phyloP scores from a whole-genome alignment of 2,888 invertebrate genomes.

The Rutpela maculata region DNA sequence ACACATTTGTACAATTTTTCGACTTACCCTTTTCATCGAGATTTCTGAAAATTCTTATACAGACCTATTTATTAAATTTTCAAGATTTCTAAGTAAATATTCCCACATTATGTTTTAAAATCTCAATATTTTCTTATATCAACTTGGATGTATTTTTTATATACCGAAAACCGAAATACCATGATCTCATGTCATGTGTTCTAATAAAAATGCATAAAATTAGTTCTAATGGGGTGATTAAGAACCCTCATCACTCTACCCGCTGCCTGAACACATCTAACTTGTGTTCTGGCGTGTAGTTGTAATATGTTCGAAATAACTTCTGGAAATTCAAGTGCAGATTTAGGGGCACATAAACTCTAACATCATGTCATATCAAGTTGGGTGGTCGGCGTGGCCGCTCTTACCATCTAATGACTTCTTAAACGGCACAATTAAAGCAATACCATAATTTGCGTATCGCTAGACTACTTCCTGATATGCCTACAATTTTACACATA shows the following conservation, averaged over 20 bases:
- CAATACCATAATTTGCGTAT: conserved; percentile 31
- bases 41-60: too few relatives aligned
- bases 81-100: too few relatives aligned
- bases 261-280: not conserved
- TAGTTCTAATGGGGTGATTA: too few relatives aligned
- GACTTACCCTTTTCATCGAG: too few relatives aligned
- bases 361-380: not conserved
- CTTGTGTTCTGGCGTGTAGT: not conserved
- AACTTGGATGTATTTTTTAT: too few relatives aligned
- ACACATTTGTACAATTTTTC: too few relatives aligned
- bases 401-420: conserved; percentile 25
- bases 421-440: conserved; percentile 33
- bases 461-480: conserved; percentile 22
- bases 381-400: conserved; percentile 28
- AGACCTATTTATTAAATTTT: too few relatives aligned
- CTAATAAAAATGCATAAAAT: too few relatives aligned
- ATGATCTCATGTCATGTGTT: too few relatives aligned
- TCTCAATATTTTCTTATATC: too few relatives aligned
- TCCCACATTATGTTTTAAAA: too few relatives aligned
- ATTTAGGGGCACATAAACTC: conserved; percentile 20
- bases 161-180: too few relatives aligned
- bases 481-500: conserved; percentile 19
- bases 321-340: not conserved
- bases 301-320: not conserved
- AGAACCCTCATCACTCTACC: not conserved